phyloP scores from a whole-genome alignment of 92 coral and sea anemone species.

The Pocillopora grandis region DNA sequence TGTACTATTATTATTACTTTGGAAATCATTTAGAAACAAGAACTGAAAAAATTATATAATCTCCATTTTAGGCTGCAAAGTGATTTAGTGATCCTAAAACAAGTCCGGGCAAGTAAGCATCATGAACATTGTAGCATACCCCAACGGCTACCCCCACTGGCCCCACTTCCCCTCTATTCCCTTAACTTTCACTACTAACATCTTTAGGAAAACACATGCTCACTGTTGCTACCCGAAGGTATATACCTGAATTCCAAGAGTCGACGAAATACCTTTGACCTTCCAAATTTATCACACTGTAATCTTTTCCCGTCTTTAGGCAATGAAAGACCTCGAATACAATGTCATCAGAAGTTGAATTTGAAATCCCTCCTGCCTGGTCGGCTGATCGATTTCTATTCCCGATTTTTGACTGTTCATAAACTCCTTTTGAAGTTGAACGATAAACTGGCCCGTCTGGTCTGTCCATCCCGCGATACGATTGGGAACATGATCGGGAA shows the following conservation, averaged over 20 bases:
- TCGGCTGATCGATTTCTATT: background rate
- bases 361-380: background rate
- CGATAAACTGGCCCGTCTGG: conserved; percentile 1
- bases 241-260: conserved; percentile 78
- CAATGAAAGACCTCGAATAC: conserved; percentile 75
- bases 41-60: too few species aligned
- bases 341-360: conserved; percentile 52
- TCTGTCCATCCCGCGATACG: conserved; percentile 5
- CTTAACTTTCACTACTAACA: background rate
- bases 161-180: background rate
- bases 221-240: background rate
- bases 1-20: too few species aligned
- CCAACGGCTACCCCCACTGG: too few species aligned
- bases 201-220: background rate
- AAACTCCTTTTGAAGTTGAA: background rate
- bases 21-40: too few species aligned
- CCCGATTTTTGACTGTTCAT: background rate
- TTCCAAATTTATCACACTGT: conserved; percentile 63
- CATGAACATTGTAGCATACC: too few species aligned
- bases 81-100: too few species aligned
- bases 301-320: conserved; percentile 56
- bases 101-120: too few species aligned
- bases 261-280: conserved; percentile 68
- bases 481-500: conserved; percentile 13
- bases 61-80: too few species aligned